These are phyloP conservation scores for Solen grandis DNA, from an alignment of 1,140 invertebrate genomes.

Conservation along the genomic window DNA sequence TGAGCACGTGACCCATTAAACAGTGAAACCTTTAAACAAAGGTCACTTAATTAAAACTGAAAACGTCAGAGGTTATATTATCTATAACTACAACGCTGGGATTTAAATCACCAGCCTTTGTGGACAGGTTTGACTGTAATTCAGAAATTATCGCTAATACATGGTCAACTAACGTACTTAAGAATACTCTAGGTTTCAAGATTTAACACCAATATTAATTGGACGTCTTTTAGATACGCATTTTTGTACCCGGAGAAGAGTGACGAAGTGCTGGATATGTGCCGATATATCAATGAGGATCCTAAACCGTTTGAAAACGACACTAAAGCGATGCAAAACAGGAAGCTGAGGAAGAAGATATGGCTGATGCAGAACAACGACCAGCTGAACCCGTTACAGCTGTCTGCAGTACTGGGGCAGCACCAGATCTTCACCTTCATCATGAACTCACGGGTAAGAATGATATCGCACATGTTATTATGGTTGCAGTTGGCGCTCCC, in stretches of 20 bases:
- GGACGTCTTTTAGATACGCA: constrained; percentile 5
- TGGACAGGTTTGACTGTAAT: background rate
- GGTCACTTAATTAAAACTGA: too few relatives aligned
- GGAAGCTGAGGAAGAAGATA: constrained; percentile 48
- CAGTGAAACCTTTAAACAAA: background rate
- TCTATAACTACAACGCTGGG: background rate
- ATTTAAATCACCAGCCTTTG: background rate
- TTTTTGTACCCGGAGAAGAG: constrained; percentile 64
- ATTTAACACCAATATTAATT: background rate
- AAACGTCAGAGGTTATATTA: background rate
- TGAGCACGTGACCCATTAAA: constrained; percentile 22
- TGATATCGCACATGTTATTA: too few relatives aligned
- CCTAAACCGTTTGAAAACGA: constrained; percentile 4
- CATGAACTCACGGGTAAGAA: constrained; percentile 60
- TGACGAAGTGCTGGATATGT: constrained; percentile 55
- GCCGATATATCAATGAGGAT: constrained; percentile 46
- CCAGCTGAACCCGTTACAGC: constrained; percentile 58
- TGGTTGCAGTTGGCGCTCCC: too few relatives aligned
- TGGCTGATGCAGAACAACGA: constrained; percentile 68
- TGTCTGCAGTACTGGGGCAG: constrained; percentile 62
- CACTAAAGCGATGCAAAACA: constrained; percentile 27
- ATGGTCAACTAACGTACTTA: background rate
- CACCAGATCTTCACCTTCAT: constrained; percentile 62
- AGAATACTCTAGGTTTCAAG: background rate
- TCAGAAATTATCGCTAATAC: background rate